Evolutionary conservation across 37 sponge, comb jelly and placozoan species (phyloP).

Genomic region (Aphrocallistes beatrix): DNA sequence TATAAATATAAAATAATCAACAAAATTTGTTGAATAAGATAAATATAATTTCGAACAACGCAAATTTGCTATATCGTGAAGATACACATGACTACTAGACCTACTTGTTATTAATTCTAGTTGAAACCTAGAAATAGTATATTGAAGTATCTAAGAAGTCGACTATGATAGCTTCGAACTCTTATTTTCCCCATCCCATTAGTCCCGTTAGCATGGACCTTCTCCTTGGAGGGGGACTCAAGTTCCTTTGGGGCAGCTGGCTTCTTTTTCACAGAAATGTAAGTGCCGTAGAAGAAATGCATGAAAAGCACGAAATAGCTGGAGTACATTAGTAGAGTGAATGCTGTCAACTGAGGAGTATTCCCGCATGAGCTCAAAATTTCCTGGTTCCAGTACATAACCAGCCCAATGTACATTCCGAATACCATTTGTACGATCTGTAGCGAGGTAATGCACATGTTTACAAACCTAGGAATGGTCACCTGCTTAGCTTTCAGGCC

Average conservation of each 20-base stretch:
- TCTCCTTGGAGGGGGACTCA: not conserved
- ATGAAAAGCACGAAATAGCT: slow-evolving; percentile 68
- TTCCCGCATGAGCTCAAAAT: slow-evolving; percentile 37
- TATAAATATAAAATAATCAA: too few relatives aligned
- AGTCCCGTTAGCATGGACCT: not conserved
- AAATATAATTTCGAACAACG: too few relatives aligned
- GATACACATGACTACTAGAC: too few relatives aligned
- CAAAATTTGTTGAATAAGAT: too few relatives aligned
- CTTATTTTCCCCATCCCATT: not conserved
- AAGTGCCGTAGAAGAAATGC: slow-evolving; percentile 71
- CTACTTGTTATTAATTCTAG: too few relatives aligned
- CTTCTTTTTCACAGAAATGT: slow-evolving; percentile 33
- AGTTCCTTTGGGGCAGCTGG: too few relatives aligned
- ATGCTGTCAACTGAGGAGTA: slow-evolving; percentile 15
- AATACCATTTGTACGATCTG: slow-evolving; percentile 70
- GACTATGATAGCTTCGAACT: not conserved
- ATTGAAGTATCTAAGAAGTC: too few relatives aligned
- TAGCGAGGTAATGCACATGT: slow-evolving; percentile 48
- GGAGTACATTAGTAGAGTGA: slow-evolving; percentile 48
- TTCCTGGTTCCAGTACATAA: slow-evolving; percentile 28
- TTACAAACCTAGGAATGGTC: slow-evolving; percentile 44
- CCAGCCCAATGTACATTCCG: slow-evolving; percentile 38
- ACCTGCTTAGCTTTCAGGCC: slow-evolving; percentile 67
- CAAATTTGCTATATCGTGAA: too few relatives aligned
- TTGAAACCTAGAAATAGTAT: too few relatives aligned